A percentile compares a stretch with the other conserved stretches of the same genome.
phyloP scores from a whole-genome alignment of 2,888 invertebrate genomes.

The Ornithoptera priamus region DNA sequence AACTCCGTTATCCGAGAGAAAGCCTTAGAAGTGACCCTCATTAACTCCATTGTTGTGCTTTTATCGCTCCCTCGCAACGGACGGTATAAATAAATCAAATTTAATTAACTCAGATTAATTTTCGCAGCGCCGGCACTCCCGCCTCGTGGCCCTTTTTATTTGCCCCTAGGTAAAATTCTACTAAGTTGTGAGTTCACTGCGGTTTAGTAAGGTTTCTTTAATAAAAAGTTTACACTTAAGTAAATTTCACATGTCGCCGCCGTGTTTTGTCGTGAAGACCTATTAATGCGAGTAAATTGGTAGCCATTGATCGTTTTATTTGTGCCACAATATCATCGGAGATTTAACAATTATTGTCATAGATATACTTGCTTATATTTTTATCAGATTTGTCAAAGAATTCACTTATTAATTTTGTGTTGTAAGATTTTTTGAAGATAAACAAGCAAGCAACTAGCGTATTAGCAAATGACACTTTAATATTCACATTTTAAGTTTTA shows the following conservation, averaged over 20 bases:
- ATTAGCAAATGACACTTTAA: too few relatives aligned
- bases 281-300: constrained; percentile 57
- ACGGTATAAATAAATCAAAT: constrained; percentile 78
- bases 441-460: too few relatives aligned
- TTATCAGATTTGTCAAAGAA: background rate
- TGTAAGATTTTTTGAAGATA: background rate
- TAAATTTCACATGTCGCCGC: constrained; percentile 62
- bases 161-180: constrained; percentile 62
- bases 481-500: too few relatives aligned
- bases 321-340: constrained; percentile 5
- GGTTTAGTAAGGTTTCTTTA: constrained; percentile 72
- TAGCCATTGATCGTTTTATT: constrained; percentile 52
- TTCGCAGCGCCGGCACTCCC: constrained; percentile 63
- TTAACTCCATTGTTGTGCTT: constrained; percentile 75
- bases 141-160: constrained; percentile 69
- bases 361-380: background rate
- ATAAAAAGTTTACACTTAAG: constrained; percentile 76
- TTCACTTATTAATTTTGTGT: background rate
- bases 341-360: constrained; percentile 21
- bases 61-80: constrained; percentile 62
- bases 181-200: constrained; percentile 56
- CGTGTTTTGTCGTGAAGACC: constrained; percentile 53
- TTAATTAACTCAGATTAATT: constrained; percentile 81
- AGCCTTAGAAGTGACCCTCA: constrained; percentile 76
- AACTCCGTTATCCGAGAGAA: constrained; percentile 66